phyloP scores from a whole-genome alignment of 2,113 vertebrate species.

The Sturnira hondurensis region DNA sequence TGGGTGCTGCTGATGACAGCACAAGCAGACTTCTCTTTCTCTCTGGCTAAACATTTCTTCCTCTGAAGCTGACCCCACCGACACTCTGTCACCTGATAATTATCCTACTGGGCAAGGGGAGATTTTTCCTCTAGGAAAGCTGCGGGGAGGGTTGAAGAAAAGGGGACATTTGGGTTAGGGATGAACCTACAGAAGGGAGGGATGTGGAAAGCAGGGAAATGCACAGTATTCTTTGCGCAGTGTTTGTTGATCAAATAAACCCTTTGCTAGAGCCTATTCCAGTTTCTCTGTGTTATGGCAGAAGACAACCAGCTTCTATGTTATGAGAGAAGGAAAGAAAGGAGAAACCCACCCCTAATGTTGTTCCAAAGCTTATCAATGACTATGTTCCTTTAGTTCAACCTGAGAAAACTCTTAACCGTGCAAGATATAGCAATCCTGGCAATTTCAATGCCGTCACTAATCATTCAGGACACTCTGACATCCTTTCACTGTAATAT shows the following conservation, averaged over 20 bases:
- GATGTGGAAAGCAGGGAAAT: background rate
- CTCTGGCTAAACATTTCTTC: background rate
- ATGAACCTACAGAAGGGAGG: background rate
- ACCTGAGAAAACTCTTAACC: background rate
- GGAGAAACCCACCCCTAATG: background rate
- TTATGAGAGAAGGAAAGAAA: background rate
- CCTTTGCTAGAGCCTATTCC: slow-evolving; percentile 25
- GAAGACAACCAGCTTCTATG: background rate
- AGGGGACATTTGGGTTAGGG: background rate
- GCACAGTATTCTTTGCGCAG: background rate
- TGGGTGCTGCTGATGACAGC: background rate
- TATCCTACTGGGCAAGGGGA: background rate
- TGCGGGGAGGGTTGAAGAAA: background rate
- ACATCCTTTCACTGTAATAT: slow-evolving; percentile 56
- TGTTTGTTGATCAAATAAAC: slow-evolving; percentile 41
- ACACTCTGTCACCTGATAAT: background rate
- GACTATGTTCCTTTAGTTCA: background rate
- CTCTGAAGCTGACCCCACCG: background rate
- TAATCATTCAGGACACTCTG: slow-evolving; percentile 66
- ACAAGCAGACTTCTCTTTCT: background rate
- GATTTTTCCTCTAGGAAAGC: background rate
- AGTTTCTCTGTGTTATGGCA: background rate
- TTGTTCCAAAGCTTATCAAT: background rate
- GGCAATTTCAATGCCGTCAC: slow-evolving; percentile 69
- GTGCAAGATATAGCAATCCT: slow-evolving; percentile 39